Base-by-base conservation (phyloP, 2,888 invertebrate genomes). In the Chloroclysta siterata region DNA sequence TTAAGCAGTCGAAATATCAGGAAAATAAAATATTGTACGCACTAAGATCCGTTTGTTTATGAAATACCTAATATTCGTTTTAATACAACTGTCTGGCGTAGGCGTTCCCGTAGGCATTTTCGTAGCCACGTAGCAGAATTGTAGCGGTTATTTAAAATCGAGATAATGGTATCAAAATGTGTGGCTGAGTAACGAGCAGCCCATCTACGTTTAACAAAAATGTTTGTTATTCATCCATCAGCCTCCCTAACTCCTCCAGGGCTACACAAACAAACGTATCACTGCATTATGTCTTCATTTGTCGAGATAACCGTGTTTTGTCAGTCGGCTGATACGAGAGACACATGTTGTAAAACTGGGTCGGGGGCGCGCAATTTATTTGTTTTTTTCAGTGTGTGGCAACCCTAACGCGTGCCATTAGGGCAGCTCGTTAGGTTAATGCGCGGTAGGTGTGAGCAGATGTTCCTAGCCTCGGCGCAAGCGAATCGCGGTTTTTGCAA, bases 361-460 rank as follows among this genome's bases (percentile, higher is more conserved):
- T 80, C 64, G 84, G 72, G 36, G 71, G 73, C 66, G 76, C 47
- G 85, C 88, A 85, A 90, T 89, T 87, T 88, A 87, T 91, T 85
- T 85, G 83, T 88, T 89, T 88, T 84, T 89, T 89, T 90, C 86
- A 78, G 70, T 69, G 77, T 73, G 81, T 68, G 79, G 82, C 81
- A 84, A 75, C 85, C 89, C 85, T 87, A 84, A 82, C 84, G 82
- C 73, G 78, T 76, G 85, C 90, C 90, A 91, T 92, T 91, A 92
- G 86, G 86, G 81, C 81, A 81, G 87, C 90, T 92, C 92, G 91
- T 92, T 92, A 91, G 86, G 84, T 85, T 88, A 91, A 91, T 90
- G 90, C 85, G 85, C 79, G 85, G 82, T 79, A 85, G 87, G 89
- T 85, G 83, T 78, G 84, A 84, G 85, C 91, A 91, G 90, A 82